Conservation (phyloP, 1,140 invertebrate species). For the Aphelinus atriplicis region DNA sequence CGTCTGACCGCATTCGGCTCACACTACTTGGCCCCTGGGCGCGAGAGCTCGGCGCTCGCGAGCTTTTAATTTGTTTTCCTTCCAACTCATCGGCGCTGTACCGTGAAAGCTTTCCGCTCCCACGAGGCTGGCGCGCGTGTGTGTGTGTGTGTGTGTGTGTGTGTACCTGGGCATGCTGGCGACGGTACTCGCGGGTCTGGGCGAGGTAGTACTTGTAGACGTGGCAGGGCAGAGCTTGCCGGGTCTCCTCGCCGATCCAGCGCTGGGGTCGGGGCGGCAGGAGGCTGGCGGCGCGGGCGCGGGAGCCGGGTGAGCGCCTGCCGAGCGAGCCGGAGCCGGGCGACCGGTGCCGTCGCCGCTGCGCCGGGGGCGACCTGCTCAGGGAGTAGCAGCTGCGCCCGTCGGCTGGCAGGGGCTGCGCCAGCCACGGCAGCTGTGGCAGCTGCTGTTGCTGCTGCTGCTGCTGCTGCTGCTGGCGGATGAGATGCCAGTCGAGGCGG, state of each 20-base stretch:
- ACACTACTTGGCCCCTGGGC: no score
- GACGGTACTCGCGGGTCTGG: slow-evolving; percentile 66
- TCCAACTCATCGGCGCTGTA: no score
- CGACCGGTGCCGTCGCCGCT: slow-evolving; percentile 55
- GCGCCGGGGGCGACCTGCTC: slow-evolving; percentile 53
- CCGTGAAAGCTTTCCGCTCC: not conserved
- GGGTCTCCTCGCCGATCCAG: slow-evolving; percentile 77
- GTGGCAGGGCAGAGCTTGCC: slow-evolving; percentile 71
- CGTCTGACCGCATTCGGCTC: no score
- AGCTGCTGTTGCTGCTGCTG: not conserved
- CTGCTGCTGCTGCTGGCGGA: not conserved
- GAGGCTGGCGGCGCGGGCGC: slow-evolving; percentile 53
- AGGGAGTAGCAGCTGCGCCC: slow-evolving; percentile 44
- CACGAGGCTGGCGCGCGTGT: not conserved
- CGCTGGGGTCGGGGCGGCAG: slow-evolving; percentile 46
- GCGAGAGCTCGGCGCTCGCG: no score
- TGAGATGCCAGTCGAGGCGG: slow-evolving; percentile 7
- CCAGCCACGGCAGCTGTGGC: slow-evolving; percentile 29
- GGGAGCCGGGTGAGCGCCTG: slow-evolving; percentile 49
- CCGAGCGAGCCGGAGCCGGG: slow-evolving; percentile 49
- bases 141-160: not conserved
- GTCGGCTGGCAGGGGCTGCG: slow-evolving; percentile 58
- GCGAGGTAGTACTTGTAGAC: slow-evolving; percentile 77
- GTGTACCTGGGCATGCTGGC: slow-evolving; percentile 69
- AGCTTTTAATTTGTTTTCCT: no score